Evolutionary conservation across 2,888 invertebrate species (phyloP).

Genomic region (Drosophila merina): DNA sequence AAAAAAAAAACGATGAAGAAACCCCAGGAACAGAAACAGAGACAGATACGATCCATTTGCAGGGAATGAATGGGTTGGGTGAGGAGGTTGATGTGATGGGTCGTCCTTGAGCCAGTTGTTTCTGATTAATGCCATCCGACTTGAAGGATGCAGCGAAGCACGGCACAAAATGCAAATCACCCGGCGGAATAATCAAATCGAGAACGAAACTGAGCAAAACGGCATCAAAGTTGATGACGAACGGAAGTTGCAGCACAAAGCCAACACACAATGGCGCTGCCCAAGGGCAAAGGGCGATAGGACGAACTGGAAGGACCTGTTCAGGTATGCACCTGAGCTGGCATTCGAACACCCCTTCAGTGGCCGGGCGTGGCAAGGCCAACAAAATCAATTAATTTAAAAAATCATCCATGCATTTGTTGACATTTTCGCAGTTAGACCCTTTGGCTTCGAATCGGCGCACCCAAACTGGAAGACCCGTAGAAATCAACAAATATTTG

Average conservation of each 20-base stretch:
- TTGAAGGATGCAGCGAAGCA: constrained; percentile 62
- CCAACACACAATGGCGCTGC: constrained; percentile 36
- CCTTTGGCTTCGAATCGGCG: not conserved
- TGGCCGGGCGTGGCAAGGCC: constrained; percentile 51
- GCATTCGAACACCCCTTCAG: not conserved
- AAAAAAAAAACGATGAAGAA: constrained; percentile 4
- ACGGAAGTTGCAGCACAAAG: constrained; percentile 61
- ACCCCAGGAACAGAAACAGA: constrained; percentile 17
- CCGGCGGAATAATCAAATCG: constrained; percentile 74
- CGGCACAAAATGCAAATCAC: constrained; percentile 75
- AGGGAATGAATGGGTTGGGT: not conserved
- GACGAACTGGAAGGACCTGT: not conserved
- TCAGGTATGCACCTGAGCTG: not conserved
- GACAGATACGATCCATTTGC: constrained; percentile 5
- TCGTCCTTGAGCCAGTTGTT: constrained; percentile 51
- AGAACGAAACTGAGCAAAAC: constrained; percentile 51
- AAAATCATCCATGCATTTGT: constrained; percentile 46
- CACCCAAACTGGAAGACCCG: not conserved
- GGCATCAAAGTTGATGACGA: constrained; percentile 65
- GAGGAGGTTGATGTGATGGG: constrained; percentile 1
- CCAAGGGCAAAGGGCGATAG: constrained; percentile 39
- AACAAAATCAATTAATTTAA: constrained; percentile 77
- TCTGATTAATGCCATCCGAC: constrained; percentile 70
- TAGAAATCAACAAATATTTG: constrained; percentile 33
- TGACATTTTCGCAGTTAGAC: constrained; percentile 38